A percentile compares a stretch with the other conserved stretches of the same genome.
Conservation (phyloP, 2,888 invertebrate genomes). For the Cephus sareptanus region DNA sequence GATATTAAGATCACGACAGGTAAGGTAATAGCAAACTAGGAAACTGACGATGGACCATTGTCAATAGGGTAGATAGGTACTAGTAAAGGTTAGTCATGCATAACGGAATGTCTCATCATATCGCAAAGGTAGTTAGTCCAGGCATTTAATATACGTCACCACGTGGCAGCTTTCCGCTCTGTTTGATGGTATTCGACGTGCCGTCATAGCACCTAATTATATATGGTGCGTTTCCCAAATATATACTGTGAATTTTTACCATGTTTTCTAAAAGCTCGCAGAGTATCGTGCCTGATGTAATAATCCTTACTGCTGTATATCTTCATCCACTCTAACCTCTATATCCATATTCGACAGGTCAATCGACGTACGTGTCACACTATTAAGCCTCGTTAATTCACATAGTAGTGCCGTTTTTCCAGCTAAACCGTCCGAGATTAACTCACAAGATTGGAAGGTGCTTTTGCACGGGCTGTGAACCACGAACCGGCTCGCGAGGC, state of each 20-base stretch:
- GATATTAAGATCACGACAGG: background rate
- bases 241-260: background rate
- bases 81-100: slow-evolving; percentile 47
- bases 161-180: background rate
- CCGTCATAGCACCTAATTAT: background rate
- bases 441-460: slow-evolving; percentile 26
- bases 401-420: slow-evolving; percentile 1
- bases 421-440: slow-evolving; percentile 18
- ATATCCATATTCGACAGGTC: background rate
- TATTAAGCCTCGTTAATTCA: background rate
- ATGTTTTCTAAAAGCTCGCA: background rate
- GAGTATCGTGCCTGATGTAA: background rate
- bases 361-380: background rate
- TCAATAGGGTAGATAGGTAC: background rate
- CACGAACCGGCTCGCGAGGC: slow-evolving; percentile 18
- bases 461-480: slow-evolving; percentile 29
- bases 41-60: background rate
- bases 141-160: slow-evolving; percentile 57
- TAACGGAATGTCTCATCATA: slow-evolving; percentile 62
- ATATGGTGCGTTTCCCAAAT: background rate
- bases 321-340: background rate
- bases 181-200: background rate
- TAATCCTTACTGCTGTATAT: background rate
- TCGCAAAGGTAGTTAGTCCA: slow-evolving; percentile 56
- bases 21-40: background rate